A percentile compares a stretch with the other conserved stretches of the same genome.
Conservation (phyloP, 2,113 vertebrate genomes). For the Chamaetylas fuelleborni region DNA sequence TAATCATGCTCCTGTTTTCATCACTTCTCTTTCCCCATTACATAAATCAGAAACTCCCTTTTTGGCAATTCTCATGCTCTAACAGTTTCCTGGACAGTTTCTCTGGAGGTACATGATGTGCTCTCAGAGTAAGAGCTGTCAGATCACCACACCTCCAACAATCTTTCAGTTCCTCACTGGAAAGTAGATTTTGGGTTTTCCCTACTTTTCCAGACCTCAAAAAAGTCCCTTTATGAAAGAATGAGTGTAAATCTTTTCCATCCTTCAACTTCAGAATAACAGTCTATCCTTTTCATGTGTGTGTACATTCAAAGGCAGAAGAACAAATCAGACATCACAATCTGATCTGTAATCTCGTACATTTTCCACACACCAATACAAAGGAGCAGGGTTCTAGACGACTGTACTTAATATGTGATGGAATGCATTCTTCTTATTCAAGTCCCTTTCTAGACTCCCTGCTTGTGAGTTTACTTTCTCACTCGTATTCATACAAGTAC, state of each 20-base stretch:
- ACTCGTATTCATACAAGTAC: neutral
- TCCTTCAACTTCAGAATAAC: neutral
- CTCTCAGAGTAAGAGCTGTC: neutral
- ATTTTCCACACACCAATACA: neutral
- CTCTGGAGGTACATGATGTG: neutral
- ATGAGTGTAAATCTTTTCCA: neutral
- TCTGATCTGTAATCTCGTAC: neutral
- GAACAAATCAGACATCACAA: neutral
- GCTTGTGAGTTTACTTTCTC: neutral
- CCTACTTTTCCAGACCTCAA: neutral
- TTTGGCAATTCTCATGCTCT: neutral
- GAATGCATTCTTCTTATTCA: neutral
- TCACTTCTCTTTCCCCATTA: neutral
- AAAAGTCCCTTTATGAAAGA: neutral
- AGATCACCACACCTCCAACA: neutral
- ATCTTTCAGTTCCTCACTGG: neutral
- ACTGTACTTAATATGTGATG: neutral
- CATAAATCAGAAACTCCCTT: neutral
- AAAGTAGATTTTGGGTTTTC: neutral
- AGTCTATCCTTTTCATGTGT: neutral
- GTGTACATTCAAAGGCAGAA: fast-evolving
- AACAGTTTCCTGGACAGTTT: neutral
- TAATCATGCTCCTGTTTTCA: neutral
- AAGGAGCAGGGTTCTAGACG: neutral
- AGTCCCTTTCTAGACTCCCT: neutral